phyloP scores from a whole-genome alignment of 2,888 invertebrate genomes.

The Caenorhabditis becei region DNA sequence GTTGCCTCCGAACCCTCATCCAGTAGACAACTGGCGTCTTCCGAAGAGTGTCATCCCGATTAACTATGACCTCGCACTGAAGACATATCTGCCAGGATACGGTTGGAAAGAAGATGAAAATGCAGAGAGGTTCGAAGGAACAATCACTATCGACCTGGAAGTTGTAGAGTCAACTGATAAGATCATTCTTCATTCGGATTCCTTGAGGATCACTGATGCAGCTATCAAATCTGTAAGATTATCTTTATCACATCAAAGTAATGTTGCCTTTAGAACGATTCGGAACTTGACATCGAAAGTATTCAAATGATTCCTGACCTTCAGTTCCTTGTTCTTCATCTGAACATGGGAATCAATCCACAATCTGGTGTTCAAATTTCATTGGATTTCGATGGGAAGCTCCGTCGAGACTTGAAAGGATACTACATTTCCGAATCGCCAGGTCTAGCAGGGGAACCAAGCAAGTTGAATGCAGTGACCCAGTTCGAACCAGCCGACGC shows the following conservation, averaged over 20 bases:
- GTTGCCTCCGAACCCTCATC: too few species aligned
- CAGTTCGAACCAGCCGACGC: slow-evolving; percentile 79
- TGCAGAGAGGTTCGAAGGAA: slow-evolving; percentile 25
- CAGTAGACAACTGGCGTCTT: too few species aligned
- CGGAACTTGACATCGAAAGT: neutral
- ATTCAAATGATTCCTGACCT: neutral
- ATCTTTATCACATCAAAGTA: too few species aligned
- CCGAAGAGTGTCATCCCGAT: too few species aligned
- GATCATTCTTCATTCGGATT: slow-evolving; percentile 21
- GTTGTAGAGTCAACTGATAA: slow-evolving; percentile 16
- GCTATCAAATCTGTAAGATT: neutral
- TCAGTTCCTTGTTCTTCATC: slow-evolving; percentile 12
- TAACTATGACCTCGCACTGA: too few species aligned
- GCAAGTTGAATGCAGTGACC: slow-evolving; percentile 73
- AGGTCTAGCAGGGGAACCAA: neutral
- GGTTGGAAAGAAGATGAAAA: slow-evolving; percentile 28
- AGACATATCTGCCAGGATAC: too few species aligned
- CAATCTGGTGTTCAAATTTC: neutral
- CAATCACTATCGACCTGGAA: neutral
- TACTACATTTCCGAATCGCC: slow-evolving; percentile 24
- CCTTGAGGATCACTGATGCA: neutral
- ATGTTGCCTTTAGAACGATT: neutral
- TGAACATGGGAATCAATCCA: slow-evolving; percentile 2
- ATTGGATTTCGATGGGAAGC: slow-evolving; percentile 69
- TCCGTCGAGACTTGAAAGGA: slow-evolving; percentile 63